Evolutionary conservation across 2,888 invertebrate genomes (phyloP), one percentile per base, ranked within the genome.

Genomic region (Macrostomum cliftonense): DNA sequence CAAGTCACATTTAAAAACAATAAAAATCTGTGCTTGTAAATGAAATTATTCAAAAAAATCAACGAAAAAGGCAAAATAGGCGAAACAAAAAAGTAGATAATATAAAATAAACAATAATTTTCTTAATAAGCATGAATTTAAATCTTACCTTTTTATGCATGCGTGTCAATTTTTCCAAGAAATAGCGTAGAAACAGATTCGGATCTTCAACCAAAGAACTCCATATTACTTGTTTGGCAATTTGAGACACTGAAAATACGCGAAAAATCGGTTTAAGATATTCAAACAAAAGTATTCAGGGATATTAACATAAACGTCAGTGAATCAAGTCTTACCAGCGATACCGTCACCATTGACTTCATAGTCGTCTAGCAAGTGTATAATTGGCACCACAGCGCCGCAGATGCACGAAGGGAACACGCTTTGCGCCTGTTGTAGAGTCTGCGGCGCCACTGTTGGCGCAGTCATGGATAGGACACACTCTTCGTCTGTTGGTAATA

Each of bases 141-240:
- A n/a, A n/a, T n/a, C n/a, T n/a, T n/a, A 63, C 65, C 61, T 63
- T 71, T 58, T 67, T 63, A 37, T 71, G 68, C 47, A 64, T 64
- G 56, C 67, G 62, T 1, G 97, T 97, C 2, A 99, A 71, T 39
- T 91, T 79, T 68, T 99, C 97, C 40, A 97, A 74, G 43, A 97
- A 87, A 64, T 93, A 91, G 12, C 93, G 78, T 39, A 99, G 74
- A 70, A 95, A 97, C 1, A 99, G 71, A 0, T 91, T 85, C 0
- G 93, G 87, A 63, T 99, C 97, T 74, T 97, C 97, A 0, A 95
- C 93, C 42, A 99, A 75, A 65, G 95, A 97, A 54, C 82, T 82
- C 95, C 95, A 95, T 57, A 95, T 87, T 0, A 91, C 86, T 79
- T 85, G 86, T 70, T 88, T 88, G 48, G 95, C 88, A 1, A 89